These are phyloP conservation scores for Cyanoderma ruficeps DNA, from an alignment of 2,113 vertebrate species.

Conservation along the genomic window DNA sequence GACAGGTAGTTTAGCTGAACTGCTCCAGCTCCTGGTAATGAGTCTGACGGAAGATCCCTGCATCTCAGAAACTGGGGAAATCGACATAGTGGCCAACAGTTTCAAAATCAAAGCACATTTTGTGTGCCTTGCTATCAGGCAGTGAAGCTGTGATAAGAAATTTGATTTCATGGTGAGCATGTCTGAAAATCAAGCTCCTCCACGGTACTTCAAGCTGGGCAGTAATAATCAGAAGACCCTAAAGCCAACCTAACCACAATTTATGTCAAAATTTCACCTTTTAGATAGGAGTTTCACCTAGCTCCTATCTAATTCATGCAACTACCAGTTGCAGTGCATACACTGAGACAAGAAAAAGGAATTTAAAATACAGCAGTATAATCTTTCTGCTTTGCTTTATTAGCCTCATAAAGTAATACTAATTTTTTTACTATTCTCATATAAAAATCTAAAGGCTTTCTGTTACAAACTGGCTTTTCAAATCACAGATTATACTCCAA, in stretches of 20 bases:
- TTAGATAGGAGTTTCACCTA: not conserved
- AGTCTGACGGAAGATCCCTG: not conserved
- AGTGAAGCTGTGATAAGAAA: not conserved
- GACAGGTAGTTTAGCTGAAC: not conserved
- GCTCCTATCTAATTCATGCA: not conserved
- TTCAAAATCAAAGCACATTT: not conserved
- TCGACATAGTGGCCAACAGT: not conserved
- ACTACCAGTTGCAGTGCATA: not conserved
- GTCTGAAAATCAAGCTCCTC: not conserved
- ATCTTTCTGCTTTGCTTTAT: not conserved
- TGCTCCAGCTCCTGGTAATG: not conserved
- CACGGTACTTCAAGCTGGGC: not conserved
- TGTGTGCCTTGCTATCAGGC: not conserved
- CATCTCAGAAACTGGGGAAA: not conserved
- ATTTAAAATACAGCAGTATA: not conserved
- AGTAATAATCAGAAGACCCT: not conserved
- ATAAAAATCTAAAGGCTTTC: not conserved
- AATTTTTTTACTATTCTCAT: not conserved
- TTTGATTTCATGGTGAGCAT: not conserved
- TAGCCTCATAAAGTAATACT: not conserved
- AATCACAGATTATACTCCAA: not conserved
- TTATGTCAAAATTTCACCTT: not conserved
- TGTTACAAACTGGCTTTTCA: not conserved
- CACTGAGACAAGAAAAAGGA: not conserved
- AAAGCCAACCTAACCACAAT: not conserved